These are phyloP conservation scores for Aphodius sticticus DNA, from an alignment of 2,888 invertebrate genomes.

Conservation along the genomic window DNA sequence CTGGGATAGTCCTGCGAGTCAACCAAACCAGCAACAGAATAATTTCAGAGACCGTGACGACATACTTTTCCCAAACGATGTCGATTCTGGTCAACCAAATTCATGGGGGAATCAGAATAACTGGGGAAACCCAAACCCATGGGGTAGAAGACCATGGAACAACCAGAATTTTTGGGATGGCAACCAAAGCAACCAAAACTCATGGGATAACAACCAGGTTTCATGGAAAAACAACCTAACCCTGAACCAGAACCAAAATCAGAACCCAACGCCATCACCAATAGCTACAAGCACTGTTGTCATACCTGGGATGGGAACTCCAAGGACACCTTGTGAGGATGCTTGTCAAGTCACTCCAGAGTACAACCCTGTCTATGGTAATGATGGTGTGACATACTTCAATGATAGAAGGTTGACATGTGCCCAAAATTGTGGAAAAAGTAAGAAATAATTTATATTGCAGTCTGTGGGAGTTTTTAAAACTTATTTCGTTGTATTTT, in stretches of 20 bases:
- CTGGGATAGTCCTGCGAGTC: not conserved
- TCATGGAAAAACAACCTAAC: slow-evolving; percentile 11
- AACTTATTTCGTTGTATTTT: not conserved
- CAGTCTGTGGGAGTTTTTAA: not conserved
- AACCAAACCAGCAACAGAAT: not conserved
- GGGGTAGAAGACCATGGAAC: not conserved
- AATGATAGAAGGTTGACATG: slow-evolving; percentile 49
- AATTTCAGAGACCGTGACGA: not conserved
- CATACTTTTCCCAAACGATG: not conserved
- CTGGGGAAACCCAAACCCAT: not conserved
- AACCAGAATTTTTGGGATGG: not conserved
- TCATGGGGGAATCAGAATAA: not conserved
- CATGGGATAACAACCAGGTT: not conserved
- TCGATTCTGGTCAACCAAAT: not conserved
- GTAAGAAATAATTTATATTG: slow-evolving; percentile 44
- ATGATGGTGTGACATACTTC: slow-evolving; percentile 50
- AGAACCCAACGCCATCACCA: slow-evolving; percentile 12
- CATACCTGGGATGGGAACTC: slow-evolving; percentile 52
- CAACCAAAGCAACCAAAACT: not conserved
- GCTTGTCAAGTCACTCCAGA: slow-evolving; percentile 50
- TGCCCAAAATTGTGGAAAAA: slow-evolving; percentile 52
- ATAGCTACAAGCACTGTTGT: slow-evolving; percentile 40
- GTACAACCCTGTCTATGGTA: slow-evolving; percentile 55
- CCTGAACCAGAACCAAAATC: not conserved
- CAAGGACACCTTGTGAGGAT: slow-evolving; percentile 50